phyloP scores from a whole-genome alignment of 2,888 invertebrate genomes.

The Brachyopa scutellaris region DNA sequence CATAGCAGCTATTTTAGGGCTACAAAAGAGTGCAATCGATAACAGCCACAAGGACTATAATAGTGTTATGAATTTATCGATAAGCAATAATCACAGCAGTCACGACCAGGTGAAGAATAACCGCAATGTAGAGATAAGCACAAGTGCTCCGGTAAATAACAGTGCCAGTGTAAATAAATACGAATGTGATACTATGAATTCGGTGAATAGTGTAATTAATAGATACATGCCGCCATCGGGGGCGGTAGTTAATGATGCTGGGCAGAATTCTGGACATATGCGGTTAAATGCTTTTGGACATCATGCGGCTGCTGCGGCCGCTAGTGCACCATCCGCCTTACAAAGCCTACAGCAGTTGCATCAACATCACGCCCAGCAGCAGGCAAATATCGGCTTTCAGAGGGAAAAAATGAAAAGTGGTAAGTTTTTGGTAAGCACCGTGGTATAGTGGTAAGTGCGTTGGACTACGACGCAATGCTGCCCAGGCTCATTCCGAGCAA shows the following conservation, averaged over 20 bases:
- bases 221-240: conserved; percentile 70
- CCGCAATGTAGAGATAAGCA: conserved; percentile 11
- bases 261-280: conserved; percentile 63
- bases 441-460: too few species aligned
- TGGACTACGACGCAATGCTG: too few species aligned
- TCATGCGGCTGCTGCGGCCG: conserved; percentile 76
- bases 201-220: conserved; percentile 72
- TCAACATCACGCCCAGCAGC: conserved; percentile 81
- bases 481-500: too few species aligned
- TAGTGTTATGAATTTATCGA: conserved; percentile 81
- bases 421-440: conserved; percentile 68
- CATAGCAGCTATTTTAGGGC: conserved; percentile 92
- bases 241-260: conserved; percentile 66
- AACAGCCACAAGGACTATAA: conserved; percentile 79
- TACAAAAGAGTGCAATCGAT: conserved; percentile 83
- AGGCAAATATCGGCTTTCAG: conserved; percentile 77
- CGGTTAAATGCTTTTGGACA: conserved; percentile 73
- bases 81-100: conserved; percentile 75
- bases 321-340: conserved; percentile 79
- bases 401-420: conserved; percentile 80
- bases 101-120: conserved; percentile 45
- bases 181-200: conserved; percentile 79
- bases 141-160: conserved; percentile 13
- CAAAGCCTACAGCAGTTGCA: conserved; percentile 81
- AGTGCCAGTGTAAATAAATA: conserved; percentile 77